Evolutionary conservation across 2,113 vertebrate species (phyloP), one percentile per base, ranked within the genome.

Genomic region (Notarius quadriscutis): DNA sequence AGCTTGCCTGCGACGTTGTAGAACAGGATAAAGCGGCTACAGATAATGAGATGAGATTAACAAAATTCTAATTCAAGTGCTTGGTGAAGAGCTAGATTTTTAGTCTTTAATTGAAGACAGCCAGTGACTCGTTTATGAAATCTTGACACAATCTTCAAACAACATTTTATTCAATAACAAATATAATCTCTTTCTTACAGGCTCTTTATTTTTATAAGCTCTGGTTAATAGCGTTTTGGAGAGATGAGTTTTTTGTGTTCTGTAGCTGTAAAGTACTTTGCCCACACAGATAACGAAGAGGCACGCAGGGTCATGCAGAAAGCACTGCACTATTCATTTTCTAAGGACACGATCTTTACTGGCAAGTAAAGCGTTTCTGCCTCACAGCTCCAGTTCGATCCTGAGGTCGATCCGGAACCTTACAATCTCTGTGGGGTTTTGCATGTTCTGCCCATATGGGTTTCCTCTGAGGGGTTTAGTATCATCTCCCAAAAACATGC

Each of bases 201-300:
- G 15, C 18, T 20, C 30, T 80, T 48, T 11, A 34, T 69, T 69
- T 34, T 34, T 41, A 14, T 67, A 86, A 69, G 30, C 27, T 14
- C 14, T 58, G n/a, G 57, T 34, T 81, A 77, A 69, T 58, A 6
- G 30, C 22, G 6, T 87, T 72, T 53, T 27, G 30, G 58, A 65
- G 48, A 65, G 58, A 50, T 30, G 25, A 86, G 30, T 57, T 81
- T 41, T 41, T 83, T 69, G 79, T 89, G 63, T 88, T 88, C 63
- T 86, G 50, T 87, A 81, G 30, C 22, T 58, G 18, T 79, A 84
- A 87, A 87, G 62, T 78, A 71, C 86, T 78, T 79, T 63, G 77
- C 84, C 63, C 78, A 82, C 63, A 81, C 74, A 87, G 74, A 84
- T 53, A 69, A 87, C 82, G 84, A 67, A 65, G 25, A 65, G 57